Conservation (phyloP, 2,113 vertebrate genomes). For the Phalacrocorax brasilianus region DNA sequence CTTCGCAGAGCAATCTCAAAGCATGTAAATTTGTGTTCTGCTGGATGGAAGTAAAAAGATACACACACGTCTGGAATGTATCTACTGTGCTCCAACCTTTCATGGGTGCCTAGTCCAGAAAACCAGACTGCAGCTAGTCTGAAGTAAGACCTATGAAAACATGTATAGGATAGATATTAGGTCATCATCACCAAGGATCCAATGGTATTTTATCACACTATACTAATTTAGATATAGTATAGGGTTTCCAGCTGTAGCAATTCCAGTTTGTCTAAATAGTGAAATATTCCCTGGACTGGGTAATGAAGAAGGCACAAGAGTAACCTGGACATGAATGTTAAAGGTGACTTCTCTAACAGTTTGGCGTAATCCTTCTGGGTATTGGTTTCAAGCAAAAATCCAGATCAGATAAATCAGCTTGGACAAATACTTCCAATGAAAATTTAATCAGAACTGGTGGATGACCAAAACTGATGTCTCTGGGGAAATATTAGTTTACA, state of each 20-base stretch:
- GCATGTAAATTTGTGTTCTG: not conserved
- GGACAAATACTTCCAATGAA: not conserved
- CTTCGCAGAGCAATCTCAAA: not conserved
- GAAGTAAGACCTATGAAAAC: not conserved
- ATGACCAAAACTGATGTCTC: not conserved
- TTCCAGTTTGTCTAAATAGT: not conserved
- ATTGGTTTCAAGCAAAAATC: not conserved
- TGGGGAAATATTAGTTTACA: not conserved
- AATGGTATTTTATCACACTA: not conserved
- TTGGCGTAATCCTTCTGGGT: not conserved
- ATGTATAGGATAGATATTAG: not conserved
- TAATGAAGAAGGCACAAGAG: not conserved
- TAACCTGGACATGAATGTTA: not conserved
- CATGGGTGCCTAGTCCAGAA: not conserved
- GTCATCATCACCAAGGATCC: not conserved
- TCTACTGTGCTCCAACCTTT: not conserved
- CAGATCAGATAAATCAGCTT: not conserved
- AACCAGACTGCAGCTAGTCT: not conserved
- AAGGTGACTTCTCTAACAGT: not conserved
- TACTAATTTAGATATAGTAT: not conserved
- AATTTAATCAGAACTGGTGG: not conserved
- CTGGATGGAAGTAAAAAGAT: not conserved
- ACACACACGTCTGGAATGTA: not conserved
- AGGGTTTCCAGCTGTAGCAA: not conserved
- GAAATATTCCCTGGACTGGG: not conserved